Evolutionary conservation across 2,113 vertebrate species (phyloP).

Genomic region (Dromiciops gliroides): DNA sequence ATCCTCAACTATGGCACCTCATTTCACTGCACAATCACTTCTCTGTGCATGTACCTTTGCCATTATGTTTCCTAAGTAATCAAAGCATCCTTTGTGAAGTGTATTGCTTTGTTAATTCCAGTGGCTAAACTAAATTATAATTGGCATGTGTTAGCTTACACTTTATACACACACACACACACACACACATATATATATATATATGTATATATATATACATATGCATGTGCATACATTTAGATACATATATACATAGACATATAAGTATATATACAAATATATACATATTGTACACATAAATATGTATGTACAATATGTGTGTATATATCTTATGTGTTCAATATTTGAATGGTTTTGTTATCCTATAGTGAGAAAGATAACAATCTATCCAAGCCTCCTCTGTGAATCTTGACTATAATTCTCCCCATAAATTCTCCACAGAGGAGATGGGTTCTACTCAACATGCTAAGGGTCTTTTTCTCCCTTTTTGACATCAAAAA

Average conservation of each 20-base stretch:
- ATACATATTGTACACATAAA: too few relatives aligned
- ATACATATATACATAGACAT: too few relatives aligned
- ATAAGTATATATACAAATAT: too few relatives aligned
- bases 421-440: not conserved
- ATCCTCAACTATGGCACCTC: not conserved
- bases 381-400: not conserved
- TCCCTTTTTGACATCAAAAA: not conserved
- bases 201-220: too few relatives aligned
- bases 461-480: not conserved
- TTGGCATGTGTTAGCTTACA: not conserved
- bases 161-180: too few relatives aligned
- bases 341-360: not conserved
- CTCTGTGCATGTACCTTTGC: not conserved
- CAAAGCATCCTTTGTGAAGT: not conserved
- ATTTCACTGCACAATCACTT: not conserved
- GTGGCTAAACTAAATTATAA: not conserved
- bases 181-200: not conserved
- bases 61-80: constrained; percentile 2
- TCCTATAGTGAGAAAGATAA: not conserved
- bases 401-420: not conserved
- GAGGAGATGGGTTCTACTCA: not conserved
- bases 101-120: not conserved
- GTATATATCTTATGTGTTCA: not conserved
- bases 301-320: not conserved
- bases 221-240: not conserved